Percentiles rank a stretch among this genome's conserved stretches.
Conservation (phyloP, 2,888 invertebrate genomes). For the Oxystoma pomonae region DNA sequence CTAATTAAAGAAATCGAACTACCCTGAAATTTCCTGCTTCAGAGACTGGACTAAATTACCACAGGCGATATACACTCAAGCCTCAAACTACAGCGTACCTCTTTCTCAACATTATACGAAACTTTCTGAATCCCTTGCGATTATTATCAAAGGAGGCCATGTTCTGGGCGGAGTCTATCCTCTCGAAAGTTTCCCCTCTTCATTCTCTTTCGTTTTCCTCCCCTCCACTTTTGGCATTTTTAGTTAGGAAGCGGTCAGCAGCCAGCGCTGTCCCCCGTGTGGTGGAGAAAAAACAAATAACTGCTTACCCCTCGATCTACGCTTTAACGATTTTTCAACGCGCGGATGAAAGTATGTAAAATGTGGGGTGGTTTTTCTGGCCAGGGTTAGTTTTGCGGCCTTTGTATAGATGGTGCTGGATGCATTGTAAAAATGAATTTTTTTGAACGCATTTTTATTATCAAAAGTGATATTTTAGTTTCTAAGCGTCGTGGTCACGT, state of each 20-base stretch:
- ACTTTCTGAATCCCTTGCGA: conserved; percentile 43
- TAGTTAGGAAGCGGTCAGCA: conserved; percentile 32
- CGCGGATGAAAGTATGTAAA: background rate
- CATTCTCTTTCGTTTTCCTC: conserved; percentile 33
- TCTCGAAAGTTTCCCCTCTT: conserved; percentile 32
- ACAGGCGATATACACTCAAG: conserved; percentile 10
- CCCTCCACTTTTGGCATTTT: conserved; percentile 32
- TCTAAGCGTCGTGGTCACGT: no score
- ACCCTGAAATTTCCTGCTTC: background rate
- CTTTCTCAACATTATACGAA: conserved; percentile 19
- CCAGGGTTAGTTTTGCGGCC: conserved; percentile 36
- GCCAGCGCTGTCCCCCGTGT: conserved; percentile 38
- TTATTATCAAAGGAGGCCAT: conserved; percentile 48
- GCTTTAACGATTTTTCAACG: background rate
- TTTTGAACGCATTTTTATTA: no score
- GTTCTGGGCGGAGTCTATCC: conserved; percentile 47
- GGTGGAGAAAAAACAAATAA: conserved; percentile 43
- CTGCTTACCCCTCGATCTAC: background rate
- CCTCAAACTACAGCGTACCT: conserved; percentile 13
- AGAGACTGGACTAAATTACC: conserved; percentile 6
- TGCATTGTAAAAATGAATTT: conserved; percentile 13
- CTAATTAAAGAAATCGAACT: no score
- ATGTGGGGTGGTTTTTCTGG: conserved; percentile 15
- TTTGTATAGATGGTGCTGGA: conserved; percentile 27
- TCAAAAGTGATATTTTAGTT: no score